Percentiles rank a stretch among this genome's conserved stretches.
Conservation (phyloP, 2,797 vertebrate genomes). For the Enteromius paludinosus region DNA sequence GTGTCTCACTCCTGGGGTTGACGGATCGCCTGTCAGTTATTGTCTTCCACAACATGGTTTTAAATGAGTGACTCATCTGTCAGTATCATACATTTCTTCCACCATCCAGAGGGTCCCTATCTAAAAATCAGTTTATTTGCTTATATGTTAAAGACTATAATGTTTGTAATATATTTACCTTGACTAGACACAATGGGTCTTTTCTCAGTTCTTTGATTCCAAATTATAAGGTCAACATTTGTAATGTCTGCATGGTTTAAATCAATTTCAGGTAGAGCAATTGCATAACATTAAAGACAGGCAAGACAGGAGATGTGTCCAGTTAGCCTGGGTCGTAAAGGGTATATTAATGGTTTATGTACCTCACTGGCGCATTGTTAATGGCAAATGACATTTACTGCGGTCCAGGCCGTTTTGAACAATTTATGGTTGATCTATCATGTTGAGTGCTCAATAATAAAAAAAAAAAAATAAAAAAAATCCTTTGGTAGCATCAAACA, state of each 20-base stretch:
- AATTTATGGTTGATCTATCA: slow-evolving; percentile 81
- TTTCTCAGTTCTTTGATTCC: background rate
- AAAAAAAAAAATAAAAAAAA: slow-evolving; percentile 79
- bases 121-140: slow-evolving; percentile 7
- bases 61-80: slow-evolving; percentile 50
- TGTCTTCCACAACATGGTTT: slow-evolving; percentile 36
- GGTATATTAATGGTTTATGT: slow-evolving; percentile 82
- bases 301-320: slow-evolving; percentile 68
- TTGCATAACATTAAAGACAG: slow-evolving; percentile 67
- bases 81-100: slow-evolving; percentile 27
- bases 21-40: slow-evolving; percentile 74
- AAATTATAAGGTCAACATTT: background rate
- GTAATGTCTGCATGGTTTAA: background rate
- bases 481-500: slow-evolving; percentile 60
- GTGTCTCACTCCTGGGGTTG: slow-evolving; percentile 77
- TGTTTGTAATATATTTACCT: background rate
- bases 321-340: slow-evolving; percentile 79
- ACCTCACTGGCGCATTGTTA: slow-evolving; percentile 79
- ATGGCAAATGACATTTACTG: slow-evolving; percentile 82
- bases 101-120: background rate
- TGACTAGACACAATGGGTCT: background rate
- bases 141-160: background rate
- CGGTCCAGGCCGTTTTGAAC: slow-evolving; percentile 77
- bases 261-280: slow-evolving; percentile 55
- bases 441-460: slow-evolving; percentile 80